Conservation (phyloP, 2,888 invertebrate genomes). For the Argyresthia albistria region DNA sequence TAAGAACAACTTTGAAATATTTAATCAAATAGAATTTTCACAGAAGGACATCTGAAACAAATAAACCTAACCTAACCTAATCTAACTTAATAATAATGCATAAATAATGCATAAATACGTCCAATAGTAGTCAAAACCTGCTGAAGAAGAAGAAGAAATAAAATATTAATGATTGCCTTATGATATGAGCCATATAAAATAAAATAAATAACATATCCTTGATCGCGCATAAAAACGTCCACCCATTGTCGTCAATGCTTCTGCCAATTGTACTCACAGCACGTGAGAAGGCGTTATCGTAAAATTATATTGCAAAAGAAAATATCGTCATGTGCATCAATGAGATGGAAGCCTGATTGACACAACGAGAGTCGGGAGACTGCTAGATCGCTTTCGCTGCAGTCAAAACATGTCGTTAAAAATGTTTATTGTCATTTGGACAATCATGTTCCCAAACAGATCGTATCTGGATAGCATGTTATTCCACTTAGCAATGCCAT, state of each 20-base stretch:
- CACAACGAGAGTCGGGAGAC: slow-evolving; percentile 19
- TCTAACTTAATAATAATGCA: too few relatives aligned
- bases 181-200: too few relatives aligned
- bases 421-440: slow-evolving; percentile 15
- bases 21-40: too few relatives aligned
- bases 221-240: slow-evolving; percentile 41
- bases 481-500: too few relatives aligned
- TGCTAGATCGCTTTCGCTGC: slow-evolving; percentile 9
- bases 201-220: slow-evolving; percentile 25
- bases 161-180: too few relatives aligned
- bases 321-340: slow-evolving; percentile 27
- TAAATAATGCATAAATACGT: too few relatives aligned
- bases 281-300: slow-evolving; percentile 27
- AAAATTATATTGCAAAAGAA: slow-evolving; percentile 43
- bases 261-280: neutral
- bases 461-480: too few relatives aligned
- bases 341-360: slow-evolving; percentile 40
- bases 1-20: too few relatives aligned
- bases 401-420: slow-evolving; percentile 40
- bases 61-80: too few relatives aligned
- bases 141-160: too few relatives aligned
- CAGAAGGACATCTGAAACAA: too few relatives aligned
- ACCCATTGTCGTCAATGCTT: neutral
- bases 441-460: neutral
- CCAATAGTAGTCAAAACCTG: too few relatives aligned